These are phyloP conservation scores for Crepidodera aurea DNA, from an alignment of 2,888 invertebrate genomes.

Conservation along the genomic window DNA sequence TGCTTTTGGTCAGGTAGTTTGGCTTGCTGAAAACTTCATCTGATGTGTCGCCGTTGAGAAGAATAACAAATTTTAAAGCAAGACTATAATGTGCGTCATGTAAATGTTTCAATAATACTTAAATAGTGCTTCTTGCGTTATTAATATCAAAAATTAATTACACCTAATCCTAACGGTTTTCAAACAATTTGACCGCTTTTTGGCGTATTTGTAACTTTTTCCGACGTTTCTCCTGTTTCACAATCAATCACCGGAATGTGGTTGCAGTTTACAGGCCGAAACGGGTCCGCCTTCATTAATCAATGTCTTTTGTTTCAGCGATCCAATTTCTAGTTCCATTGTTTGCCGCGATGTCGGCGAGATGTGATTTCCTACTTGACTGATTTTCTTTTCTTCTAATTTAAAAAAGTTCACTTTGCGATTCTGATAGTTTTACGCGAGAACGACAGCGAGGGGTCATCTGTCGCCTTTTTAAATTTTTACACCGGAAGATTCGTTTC, in stretches of 20 bases:
- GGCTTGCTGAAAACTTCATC: too few species aligned
- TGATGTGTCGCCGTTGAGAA: too few species aligned
- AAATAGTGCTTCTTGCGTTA: too few species aligned
- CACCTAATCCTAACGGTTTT: neutral
- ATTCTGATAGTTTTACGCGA: conserved; percentile 32
- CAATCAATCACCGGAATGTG: conserved; percentile 54
- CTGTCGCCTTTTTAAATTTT: neutral
- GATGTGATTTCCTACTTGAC: conserved; percentile 54
- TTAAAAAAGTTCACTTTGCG: conserved; percentile 48
- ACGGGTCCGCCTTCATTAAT: conserved; percentile 58
- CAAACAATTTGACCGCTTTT: conserved; percentile 17
- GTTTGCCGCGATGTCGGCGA: conserved; percentile 53
- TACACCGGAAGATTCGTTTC: neutral
- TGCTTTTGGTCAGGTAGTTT: too few species aligned
- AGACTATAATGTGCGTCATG: too few species aligned
- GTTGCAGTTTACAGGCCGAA: conserved; percentile 55
- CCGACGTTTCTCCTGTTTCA: conserved; percentile 47
- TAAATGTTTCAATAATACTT: too few species aligned
- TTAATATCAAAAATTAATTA: neutral
- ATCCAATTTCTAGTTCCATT: conserved; percentile 60
- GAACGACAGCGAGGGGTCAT: conserved; percentile 20
- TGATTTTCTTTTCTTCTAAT: conserved; percentile 47
- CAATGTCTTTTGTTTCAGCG: conserved; percentile 60
- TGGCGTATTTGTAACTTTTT: conserved; percentile 2
- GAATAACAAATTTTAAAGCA: too few species aligned